Base-by-base conservation (phyloP, 2,888 invertebrate species). In the Ichneumon xanthorius region DNA sequence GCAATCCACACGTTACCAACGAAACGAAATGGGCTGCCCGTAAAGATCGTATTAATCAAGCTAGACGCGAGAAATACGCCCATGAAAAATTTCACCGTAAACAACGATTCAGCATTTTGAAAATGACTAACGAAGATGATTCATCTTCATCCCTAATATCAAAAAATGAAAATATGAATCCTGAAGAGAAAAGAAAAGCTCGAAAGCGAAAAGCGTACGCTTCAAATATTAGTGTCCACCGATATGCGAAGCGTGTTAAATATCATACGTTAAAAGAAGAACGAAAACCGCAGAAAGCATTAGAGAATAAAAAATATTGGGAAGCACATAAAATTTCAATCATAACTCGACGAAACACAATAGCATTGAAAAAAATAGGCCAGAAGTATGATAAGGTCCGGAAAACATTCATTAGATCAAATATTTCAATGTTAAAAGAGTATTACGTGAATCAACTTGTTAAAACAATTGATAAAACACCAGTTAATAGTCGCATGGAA, bases 401-500 rank as follows among this genome's bases (percentile, higher is more conserved):
- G 26, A 63, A 63, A 63, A 63, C 63, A 63, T 63, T 63, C 30
- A 63, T 30, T 26, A 63, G 30, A 63, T 30, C 14, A 63, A 30
- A 63, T 30, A 63, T 63, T 26, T 63, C 30, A 11, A 14, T 63
- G 26, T 63, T 30, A 4, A 63, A 63, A 63, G 63, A 63, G 63
- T 30, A 63, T 63, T 63, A 63, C 26, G 30, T 63, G 30, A 63
- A 26, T 30, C 16, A 30, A 14, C 22, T 63, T 63, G 19, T 30
- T 63, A 45, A 19, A 50, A 37, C n/a, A 4, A 71, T 61, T 48
- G 30, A 48, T 55, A 30, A 40, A 71, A 14, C 63, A 53, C 19
- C n/a, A 4, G 40, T 45, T 11, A 48, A 77, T 58, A 53, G 53
- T 50, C 81, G 80, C 78, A 63, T 85, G 70, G 85, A 87, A 68